Conservation (phyloP, 2,113 vertebrate genomes). For the Euleptes europaea region DNA sequence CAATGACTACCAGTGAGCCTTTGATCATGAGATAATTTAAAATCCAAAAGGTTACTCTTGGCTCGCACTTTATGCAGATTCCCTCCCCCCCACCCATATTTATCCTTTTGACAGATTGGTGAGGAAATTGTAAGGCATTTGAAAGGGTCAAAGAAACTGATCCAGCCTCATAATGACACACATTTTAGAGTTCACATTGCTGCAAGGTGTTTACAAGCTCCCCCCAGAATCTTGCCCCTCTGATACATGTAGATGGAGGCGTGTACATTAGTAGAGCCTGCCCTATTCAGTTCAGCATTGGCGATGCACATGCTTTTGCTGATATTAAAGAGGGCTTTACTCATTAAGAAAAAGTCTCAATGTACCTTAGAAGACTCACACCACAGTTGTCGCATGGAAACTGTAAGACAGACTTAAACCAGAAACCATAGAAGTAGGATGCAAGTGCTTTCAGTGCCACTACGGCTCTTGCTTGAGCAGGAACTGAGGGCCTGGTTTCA, state of each 20-base stretch:
- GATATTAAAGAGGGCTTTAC: not conserved
- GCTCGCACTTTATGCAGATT: not conserved
- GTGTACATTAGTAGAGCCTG: not conserved
- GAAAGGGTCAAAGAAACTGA: not conserved
- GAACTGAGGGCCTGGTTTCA: not conserved
- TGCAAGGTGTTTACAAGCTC: not conserved
- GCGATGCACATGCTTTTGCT: not conserved
- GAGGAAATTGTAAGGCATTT: not conserved
- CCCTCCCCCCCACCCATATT: not conserved
- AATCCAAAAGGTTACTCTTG: conserved; percentile 1
- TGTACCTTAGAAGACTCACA: not conserved
- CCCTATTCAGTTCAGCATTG: not conserved
- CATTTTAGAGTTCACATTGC: too few relatives aligned
- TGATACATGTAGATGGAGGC: not conserved
- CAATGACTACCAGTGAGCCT: not conserved
- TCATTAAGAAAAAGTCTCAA: not conserved
- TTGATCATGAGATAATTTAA: conserved; percentile 12
- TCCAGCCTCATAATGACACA: not conserved
- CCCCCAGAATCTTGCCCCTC: not conserved
- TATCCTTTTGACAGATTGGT: not conserved
- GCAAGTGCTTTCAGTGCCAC: too few relatives aligned
- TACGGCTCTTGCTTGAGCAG: not conserved
- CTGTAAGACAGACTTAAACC: not conserved
- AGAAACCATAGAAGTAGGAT: too few relatives aligned
- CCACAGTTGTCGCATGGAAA: not conserved